phyloP scores from a whole-genome alignment of 2,888 invertebrate genomes.

The Poecilobothrus nobilitatus region DNA sequence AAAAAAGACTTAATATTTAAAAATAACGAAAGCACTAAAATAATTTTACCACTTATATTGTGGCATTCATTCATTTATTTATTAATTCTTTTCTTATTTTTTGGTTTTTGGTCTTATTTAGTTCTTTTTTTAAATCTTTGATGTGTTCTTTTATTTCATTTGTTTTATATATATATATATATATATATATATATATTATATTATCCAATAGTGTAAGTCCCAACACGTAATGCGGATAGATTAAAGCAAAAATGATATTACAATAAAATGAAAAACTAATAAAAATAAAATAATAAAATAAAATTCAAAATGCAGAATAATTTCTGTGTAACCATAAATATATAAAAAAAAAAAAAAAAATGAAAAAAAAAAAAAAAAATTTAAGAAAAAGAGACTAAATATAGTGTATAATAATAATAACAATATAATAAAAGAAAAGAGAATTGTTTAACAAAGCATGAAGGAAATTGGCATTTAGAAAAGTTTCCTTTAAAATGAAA shows the following conservation, averaged over 20 bases:
- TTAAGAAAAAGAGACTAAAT: no score
- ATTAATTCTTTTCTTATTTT: background rate
- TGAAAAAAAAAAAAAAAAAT: background rate
- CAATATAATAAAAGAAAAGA: background rate
- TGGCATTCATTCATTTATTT: background rate
- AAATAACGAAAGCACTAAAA: no score
- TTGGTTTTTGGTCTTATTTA: background rate
- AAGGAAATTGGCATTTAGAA: background rate
- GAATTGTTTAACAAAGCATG: background rate
- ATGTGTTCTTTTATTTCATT: background rate
- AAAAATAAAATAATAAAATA: background rate
- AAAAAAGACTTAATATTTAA: no score
- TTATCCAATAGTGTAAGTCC: background rate
- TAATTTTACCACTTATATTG: no score
- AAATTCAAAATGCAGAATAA: constrained; percentile 2
- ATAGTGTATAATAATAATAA: background rate
- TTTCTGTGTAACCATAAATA: constrained; percentile 1
- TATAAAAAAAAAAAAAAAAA: background rate
- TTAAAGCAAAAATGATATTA: background rate
- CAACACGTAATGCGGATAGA: background rate
- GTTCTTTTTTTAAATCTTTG: background rate
- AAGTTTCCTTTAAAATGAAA: background rate
- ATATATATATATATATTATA: no score
- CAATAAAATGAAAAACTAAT: background rate
- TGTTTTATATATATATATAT: no score